Base-by-base conservation (phyloP, 1,140 invertebrate genomes). In the Mizuhopecten yessoensis region DNA sequence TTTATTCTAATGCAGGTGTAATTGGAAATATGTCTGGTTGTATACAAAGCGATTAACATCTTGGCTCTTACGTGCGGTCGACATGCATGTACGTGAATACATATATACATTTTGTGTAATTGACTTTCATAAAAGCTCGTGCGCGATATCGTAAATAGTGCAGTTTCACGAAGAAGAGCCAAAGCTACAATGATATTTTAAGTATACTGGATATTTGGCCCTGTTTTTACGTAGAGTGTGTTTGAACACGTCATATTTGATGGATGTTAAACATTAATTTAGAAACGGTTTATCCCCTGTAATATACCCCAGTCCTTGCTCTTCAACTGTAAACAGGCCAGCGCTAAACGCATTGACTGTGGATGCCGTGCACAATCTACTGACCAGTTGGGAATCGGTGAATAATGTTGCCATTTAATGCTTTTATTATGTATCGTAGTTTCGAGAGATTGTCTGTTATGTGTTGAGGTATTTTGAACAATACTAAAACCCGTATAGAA, bases 81-180 rank as follows among this genome's bases (percentile, higher is more conserved):
- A 75, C 57, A 75, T 75, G 23, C 57, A 75, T 75, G 23, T 29
- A 75, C 57, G n/a, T 29, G 57, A n/a, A 23, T 5, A 75, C n/a
- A n/a, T 75, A n/a, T 75, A 75, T 75, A 75, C 57, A 75, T 75
- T 75, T 75, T 75, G 57, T 75, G 57, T 75, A 75, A 75, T 75
- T 75, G 57, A 75, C 57, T 75, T 75, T 75, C n/a, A 5, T n/a
- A 29, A 75, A 45, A 57, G 45, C 57, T 29, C 57, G 57, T 75
- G 57, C 57, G n/a, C n/a, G n/a, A 75, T 75, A n/a, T 75, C 57
- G 57, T 75, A 75, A 75, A 75, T 29, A 13, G 3, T 75, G 45
- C 29, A 75, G 9, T 45, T 75, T n/a, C 57, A 29, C 57, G 57
- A 75, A 75, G 57, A 75, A 0, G 57, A 75, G 57, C 57, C 57